Percentiles rank a stretch among this genome's conserved stretches.
phyloP scores from a whole-genome alignment of 2,888 invertebrate species.

The Eupithecia tripunctaria region DNA sequence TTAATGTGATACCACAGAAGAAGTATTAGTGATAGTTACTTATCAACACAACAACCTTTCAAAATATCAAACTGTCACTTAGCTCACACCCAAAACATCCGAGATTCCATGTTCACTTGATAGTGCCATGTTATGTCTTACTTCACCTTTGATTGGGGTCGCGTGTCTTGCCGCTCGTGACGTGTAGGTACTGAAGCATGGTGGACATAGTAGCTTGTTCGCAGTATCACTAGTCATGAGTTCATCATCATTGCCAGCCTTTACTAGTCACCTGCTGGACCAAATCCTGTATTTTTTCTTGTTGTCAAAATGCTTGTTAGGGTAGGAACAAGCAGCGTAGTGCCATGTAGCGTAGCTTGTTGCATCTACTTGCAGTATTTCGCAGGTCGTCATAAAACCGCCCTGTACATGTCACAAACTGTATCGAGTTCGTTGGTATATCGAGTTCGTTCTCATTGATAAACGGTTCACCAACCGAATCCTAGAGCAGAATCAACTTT shows the following conservation, averaged over 20 bases:
- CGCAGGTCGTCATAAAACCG: no score
- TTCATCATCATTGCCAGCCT: neutral
- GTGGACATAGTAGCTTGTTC: conserved; percentile 8
- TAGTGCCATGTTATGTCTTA: conserved; percentile 20
- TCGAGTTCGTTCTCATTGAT: no score
- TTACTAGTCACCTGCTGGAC: neutral
- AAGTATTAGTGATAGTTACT: no score
- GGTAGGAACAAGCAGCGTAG: no score
- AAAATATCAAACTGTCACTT: neutral
- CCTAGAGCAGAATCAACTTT: no score
- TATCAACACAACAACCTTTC: neutral
- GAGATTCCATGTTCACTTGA: neutral
- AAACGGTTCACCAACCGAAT: no score
- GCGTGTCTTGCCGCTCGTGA: conserved; percentile 24
- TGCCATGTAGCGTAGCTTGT: no score
- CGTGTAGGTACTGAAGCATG: conserved; percentile 21
- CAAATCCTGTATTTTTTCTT: no score
- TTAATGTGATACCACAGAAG: neutral
- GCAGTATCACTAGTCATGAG: neutral
- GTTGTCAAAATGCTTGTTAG: no score
- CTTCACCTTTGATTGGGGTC: conserved; percentile 29
- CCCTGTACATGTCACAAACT: no score
- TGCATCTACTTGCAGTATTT: no score
- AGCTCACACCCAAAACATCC: neutral
- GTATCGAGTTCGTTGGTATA: no score